phyloP scores from a whole-genome alignment of 2,888 invertebrate genomes.

The Eumerus sabulonum region DNA sequence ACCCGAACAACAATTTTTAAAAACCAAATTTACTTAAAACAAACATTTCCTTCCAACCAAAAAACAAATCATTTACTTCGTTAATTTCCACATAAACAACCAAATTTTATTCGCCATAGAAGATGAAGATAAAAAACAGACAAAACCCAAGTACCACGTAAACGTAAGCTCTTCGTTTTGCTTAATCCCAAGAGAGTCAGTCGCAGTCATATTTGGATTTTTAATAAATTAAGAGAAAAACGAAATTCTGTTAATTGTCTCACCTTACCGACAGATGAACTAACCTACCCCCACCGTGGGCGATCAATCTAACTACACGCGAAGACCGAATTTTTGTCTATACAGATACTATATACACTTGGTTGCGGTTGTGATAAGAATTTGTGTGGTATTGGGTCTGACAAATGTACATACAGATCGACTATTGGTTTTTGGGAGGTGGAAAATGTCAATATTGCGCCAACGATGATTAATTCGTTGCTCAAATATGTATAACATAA shows the following conservation, averaged over 20 bases:
- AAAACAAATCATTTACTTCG: slow-evolving; percentile 3
- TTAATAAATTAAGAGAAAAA: not conserved
- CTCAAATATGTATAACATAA: too few species aligned
- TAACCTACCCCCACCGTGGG: slow-evolving; percentile 32
- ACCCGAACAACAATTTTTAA: not conserved
- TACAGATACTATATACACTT: too few species aligned
- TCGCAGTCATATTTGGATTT: not conserved
- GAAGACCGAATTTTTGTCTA: too few species aligned
- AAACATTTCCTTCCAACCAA: not conserved
- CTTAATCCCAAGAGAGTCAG: slow-evolving; percentile 14
- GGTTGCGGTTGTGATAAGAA: too few species aligned
- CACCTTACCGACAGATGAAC: slow-evolving; percentile 45
- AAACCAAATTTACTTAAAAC: not conserved
- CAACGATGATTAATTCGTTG: too few species aligned
- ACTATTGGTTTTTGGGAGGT: too few species aligned
- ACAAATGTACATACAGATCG: too few species aligned
- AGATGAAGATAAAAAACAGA: not conserved
- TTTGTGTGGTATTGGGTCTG: too few species aligned
- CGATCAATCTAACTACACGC: slow-evolving; percentile 27
- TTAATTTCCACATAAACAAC: slow-evolving; percentile 23
- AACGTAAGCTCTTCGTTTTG: not conserved
- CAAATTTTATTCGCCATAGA: not conserved
- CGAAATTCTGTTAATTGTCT: slow-evolving; percentile 22
- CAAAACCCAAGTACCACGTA: not conserved
- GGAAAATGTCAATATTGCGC: too few species aligned